A percentile compares a stretch with the other conserved stretches of the same genome.
Evolutionary conservation across 2,888 invertebrate species (phyloP).

Genomic region (Platypus cylindrus): DNA sequence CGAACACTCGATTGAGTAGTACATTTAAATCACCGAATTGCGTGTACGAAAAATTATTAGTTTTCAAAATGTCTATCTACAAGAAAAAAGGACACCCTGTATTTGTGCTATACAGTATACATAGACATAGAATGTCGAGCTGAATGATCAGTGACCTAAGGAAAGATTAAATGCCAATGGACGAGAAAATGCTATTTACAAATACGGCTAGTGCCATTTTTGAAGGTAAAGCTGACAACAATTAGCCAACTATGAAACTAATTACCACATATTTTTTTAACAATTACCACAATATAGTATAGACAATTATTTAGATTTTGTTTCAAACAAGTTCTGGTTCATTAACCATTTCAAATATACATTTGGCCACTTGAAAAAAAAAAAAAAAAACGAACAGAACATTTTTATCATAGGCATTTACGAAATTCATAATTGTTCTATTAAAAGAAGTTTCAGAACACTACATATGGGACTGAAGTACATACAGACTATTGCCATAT

Average conservation of each 20-base stretch:
- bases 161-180: constrained; percentile 13
- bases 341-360: constrained; percentile 6
- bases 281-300: too few species aligned
- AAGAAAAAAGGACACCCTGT: too few species aligned
- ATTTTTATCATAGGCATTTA: constrained; percentile 8
- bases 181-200: constrained; percentile 9
- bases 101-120: too few species aligned
- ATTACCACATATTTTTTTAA: too few species aligned
- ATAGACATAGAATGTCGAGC: too few species aligned
- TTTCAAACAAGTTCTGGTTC: too few species aligned
- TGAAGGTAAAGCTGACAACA: constrained; percentile 12
- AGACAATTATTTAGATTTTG: too few species aligned
- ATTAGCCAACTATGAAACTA: constrained; percentile 14
- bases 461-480: constrained; percentile 10
- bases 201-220: constrained; percentile 14
- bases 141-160: constrained; percentile 11
- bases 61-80: too few species aligned
- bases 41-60: too few species aligned
- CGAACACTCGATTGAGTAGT: too few species aligned
- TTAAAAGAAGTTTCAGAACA: constrained; percentile 11
- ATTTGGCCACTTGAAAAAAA: constrained; percentile 8
- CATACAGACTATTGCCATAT: constrained; percentile 10
- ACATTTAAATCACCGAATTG: too few species aligned
- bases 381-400: constrained; percentile 6
- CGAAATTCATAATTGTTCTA: constrained; percentile 9